Evolutionary conservation across 2,113 vertebrate genomes (phyloP), one percentile per base, ranked within the genome.

Genomic region (Columbina picui): DNA sequence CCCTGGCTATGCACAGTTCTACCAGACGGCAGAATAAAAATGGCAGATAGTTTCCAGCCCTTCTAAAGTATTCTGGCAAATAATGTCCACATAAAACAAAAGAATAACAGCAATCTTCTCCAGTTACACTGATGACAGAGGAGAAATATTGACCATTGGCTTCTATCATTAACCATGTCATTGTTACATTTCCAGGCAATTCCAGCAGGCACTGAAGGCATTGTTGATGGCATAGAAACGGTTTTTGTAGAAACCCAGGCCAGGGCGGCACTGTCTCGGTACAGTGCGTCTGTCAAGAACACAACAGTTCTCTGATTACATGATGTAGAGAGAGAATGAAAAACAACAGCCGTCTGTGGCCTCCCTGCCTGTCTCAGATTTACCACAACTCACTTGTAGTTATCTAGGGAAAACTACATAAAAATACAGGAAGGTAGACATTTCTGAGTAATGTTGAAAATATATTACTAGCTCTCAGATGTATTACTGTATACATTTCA

Each of bases 281-380:
- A 92, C 90, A 96, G 76, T 96, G 92, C 92, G 85, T n/a, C 95
- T 92, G 78, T 93, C 64, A 56, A 23, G 73, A 90, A 30, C 84
- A 94, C 89, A 79, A 89, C 59, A 14, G 79, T 84, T 93, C 87
- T 95, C 85, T 90, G 70, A 88, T 95, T 95, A 95, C 88, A 90
- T 1, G 45, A 39, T 64, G 61, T 12, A 83, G 70, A 76, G 13
- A 60, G 67, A 12, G 1, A 39, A 95, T 79, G 78, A 17, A 89
- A 94, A 93, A 90, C 85, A 93, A 32, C 43, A 90, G 88, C 39
- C 8, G 4, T 7, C 69, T 85, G 53, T 36, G 75, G 92, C 74
- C n/a, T 49, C 88, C 73, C 47, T 15, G 82, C 78, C 69, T 68
- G 81, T 9, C 90, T 91, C 57, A 12, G 77, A 71, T 82, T 90